These are phyloP conservation scores for Oplegnathus fasciatus DNA, from an alignment of 2,113 vertebrate genomes.

Conservation along the genomic window DNA sequence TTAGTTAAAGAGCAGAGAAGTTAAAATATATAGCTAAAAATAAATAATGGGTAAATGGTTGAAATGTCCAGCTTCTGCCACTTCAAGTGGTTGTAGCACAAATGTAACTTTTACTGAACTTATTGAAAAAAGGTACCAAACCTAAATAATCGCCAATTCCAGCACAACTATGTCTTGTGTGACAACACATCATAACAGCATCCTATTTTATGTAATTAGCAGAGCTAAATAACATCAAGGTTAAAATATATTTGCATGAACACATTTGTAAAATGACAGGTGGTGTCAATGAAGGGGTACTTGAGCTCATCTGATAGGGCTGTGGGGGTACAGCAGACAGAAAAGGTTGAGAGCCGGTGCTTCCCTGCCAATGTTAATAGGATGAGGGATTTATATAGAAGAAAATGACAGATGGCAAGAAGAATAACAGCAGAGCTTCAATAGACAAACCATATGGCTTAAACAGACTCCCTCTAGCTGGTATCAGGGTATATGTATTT, in stretches of 20 bases:
- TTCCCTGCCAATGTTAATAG: not conserved
- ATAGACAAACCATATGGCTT: not conserved
- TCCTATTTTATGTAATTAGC: not conserved
- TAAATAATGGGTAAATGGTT: not conserved
- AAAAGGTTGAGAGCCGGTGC: not conserved
- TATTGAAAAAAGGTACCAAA: not conserved
- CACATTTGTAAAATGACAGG: not conserved
- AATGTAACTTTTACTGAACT: not conserved
- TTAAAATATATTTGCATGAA: not conserved
- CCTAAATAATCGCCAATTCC: not conserved
- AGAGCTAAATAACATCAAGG: not conserved
- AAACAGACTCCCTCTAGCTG: not conserved
- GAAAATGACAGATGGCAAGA: slow-evolving; percentile 4
- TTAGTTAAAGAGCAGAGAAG: not conserved
- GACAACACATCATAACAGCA: not conserved
- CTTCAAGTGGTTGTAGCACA: not conserved
- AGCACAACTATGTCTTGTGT: not conserved
- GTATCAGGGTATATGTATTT: no score
- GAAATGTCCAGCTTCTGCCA: not conserved
- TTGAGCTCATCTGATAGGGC: not conserved
- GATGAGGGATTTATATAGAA: not conserved
- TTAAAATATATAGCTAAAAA: not conserved
- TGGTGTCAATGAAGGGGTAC: no score
- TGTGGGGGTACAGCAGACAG: not conserved
- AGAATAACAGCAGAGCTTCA: not conserved